Percentiles rank a stretch among this genome's conserved stretches.
Evolutionary conservation across 2,113 vertebrate genomes (phyloP).

Genomic region (Stigmatopora nigra): DNA sequence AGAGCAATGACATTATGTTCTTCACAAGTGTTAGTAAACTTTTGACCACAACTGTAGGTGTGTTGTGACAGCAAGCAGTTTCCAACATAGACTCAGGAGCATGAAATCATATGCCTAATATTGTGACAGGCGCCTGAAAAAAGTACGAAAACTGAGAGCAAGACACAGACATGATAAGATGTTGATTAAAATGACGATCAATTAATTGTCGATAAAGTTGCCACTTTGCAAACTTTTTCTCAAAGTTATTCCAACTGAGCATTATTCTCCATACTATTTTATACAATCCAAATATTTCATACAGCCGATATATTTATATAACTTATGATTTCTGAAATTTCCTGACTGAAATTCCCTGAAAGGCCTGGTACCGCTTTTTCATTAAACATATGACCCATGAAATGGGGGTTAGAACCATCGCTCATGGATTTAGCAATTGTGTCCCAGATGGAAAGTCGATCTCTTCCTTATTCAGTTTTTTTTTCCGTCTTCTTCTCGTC

Average conservation of each 20-base stretch:
- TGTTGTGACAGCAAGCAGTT: no score
- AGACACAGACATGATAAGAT: no score
- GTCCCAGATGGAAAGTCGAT: conserved; percentile 57
- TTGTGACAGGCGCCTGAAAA: no score
- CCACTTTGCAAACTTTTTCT: no score
- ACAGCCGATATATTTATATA: background rate
- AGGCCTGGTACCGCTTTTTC: conserved; percentile 52
- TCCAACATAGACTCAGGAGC: no score
- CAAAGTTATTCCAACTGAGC: background rate
- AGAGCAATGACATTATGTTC: no score
- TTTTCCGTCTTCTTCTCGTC: conserved; percentile 38
- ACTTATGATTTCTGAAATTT: background rate
- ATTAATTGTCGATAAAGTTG: no score
- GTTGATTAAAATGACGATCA: no score
- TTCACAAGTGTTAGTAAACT: no score
- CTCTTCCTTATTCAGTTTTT: conserved; percentile 32
- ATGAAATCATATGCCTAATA: no score
- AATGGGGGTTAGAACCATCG: conserved; percentile 43
- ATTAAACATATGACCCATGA: conserved; percentile 58
- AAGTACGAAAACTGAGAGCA: no score
- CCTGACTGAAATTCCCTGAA: conserved; percentile 34
- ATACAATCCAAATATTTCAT: background rate
- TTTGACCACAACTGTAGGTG: no score
- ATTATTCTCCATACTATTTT: background rate
- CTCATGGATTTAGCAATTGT: conserved; percentile 66